Evolutionary conservation across 2,888 invertebrate genomes (phyloP), one percentile per base, ranked within the genome.

Genomic region (Troides helena): DNA sequence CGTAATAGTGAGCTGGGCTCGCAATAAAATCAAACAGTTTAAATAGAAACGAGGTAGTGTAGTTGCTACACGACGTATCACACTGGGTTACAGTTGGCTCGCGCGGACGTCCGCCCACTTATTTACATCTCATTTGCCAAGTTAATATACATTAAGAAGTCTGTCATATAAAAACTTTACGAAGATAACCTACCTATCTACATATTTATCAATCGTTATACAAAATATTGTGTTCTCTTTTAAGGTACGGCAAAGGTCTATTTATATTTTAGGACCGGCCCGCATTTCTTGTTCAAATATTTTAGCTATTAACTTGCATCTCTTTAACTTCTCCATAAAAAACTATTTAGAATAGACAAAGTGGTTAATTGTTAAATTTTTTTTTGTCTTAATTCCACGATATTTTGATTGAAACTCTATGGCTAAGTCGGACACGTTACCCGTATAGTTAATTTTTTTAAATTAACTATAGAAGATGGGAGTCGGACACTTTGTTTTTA

Each of bases 51-150:
- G 90, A 92, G 90, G 89, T 90, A 89, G 89, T 90, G 89, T 89
- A 90, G 89, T 89, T 88, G 81, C 91, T 90, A 92, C 91, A 91
- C 90, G 76, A 74, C 81, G 82, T 89, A 90, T 89, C 89, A 90
- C 90, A 88, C 87, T 80, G 79, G 81, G 71, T 73, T 74, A 73
- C 73, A 73, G 74, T 72, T 67, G 50, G 67, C 76, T 81, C 80
- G 78, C 75, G 68, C 74, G 76, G 67, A 81, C 81, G 80, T 80
- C 83, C 83, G 85, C 79, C 78, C 73, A 74, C 78, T 77, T 88
- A 89, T 88, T 79, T 89, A 87, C 85, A 91, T 92, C 90, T 90
- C 91, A 91, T 90, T 90, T 87, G 86, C 86, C 88, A 80, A 89
- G 91, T 90, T 90, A 30, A 30, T 30, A 30, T 30, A 91, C 92